Evolutionary conservation across 2,797 vertebrate genomes (phyloP).

Genomic region (Halcyon badia): DNA sequence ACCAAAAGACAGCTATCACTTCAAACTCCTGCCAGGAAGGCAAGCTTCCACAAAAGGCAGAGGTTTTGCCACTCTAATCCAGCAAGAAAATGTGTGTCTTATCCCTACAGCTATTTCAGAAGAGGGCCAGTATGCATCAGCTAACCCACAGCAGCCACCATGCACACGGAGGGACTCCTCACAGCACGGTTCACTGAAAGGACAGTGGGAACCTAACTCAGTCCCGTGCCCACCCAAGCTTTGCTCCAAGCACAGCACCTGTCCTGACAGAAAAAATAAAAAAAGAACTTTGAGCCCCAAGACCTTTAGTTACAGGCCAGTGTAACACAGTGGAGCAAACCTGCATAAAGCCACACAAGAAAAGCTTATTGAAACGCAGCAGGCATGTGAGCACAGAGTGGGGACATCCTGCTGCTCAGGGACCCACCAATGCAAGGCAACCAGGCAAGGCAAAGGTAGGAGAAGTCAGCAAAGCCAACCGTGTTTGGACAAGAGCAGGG

Average conservation of each 20-base stretch:
- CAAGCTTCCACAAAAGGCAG: background rate
- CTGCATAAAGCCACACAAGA: background rate
- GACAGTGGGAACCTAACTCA: background rate
- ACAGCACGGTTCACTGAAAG: background rate
- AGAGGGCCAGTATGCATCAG: background rate
- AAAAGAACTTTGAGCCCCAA: background rate
- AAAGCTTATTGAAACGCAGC: background rate
- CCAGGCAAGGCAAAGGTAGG: slow-evolving; percentile 17
- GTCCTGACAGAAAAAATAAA: background rate
- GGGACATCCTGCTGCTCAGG: background rate
- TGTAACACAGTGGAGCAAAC: background rate
- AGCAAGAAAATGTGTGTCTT: background rate
- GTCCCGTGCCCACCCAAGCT: background rate
- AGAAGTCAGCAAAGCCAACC: slow-evolving; percentile 57
- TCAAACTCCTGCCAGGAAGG: background rate
- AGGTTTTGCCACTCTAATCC: background rate
- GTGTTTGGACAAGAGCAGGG: slow-evolving; percentile 71
- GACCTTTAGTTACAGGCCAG: background rate
- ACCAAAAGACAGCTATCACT: background rate
- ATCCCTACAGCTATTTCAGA: background rate
- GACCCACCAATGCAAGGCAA: slow-evolving; percentile 11
- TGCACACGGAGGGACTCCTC: background rate
- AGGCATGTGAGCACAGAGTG: background rate
- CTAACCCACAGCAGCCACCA: background rate
- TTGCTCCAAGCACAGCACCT: background rate